Base-by-base conservation (phyloP, 1,140 invertebrate genomes). In the Drosophila erecta region DNA sequence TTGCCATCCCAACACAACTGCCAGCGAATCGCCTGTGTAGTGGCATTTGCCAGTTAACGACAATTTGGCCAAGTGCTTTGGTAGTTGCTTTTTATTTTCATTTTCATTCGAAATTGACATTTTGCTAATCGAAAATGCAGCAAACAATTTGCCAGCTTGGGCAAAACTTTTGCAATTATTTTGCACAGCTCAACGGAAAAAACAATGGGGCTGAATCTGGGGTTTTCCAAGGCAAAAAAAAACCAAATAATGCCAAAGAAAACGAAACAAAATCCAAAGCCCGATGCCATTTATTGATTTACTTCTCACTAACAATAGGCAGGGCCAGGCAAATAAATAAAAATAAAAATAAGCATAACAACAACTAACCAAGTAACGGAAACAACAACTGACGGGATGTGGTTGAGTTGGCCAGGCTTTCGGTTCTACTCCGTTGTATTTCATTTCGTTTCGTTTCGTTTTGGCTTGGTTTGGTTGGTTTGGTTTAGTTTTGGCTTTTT, bases 121-220 rank as follows among this genome's bases (percentile, higher is more conserved):
- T 89, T 84, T 71, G 84, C 84, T 89, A 90, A 89, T 89, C 84
- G 84, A 90, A 89, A 87, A 87, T 87, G 83, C 84, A 84, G 76
- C 79, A 89, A 89, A 89, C 79, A 89, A 80, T 87, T 87, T 87
- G 76, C 76, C 73, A 67, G 62, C 66, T 83, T 62, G 65, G 55
- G 58, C 60, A 79, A 84, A 85, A 89, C 79, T 89, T 87, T 87
- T 60, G 83, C 83, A 87, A 87, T 87, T 87, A 89, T 89, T 87
- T 89, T 83, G 59, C 58, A 62, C 72, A 67, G 64, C 58, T 67
- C 64, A 65, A 51, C 64, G 60, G 35, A 54, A 60, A 70, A 70
- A 70, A 60, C 55, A 60, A 51, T 64, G 14, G 12, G 22, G 7
- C 11, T 4, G 41, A 7, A 15, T 4, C 4, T 20, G 10, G 41